phyloP scores from a whole-genome alignment of 2,888 invertebrate species.

The Andrena bicolor region DNA sequence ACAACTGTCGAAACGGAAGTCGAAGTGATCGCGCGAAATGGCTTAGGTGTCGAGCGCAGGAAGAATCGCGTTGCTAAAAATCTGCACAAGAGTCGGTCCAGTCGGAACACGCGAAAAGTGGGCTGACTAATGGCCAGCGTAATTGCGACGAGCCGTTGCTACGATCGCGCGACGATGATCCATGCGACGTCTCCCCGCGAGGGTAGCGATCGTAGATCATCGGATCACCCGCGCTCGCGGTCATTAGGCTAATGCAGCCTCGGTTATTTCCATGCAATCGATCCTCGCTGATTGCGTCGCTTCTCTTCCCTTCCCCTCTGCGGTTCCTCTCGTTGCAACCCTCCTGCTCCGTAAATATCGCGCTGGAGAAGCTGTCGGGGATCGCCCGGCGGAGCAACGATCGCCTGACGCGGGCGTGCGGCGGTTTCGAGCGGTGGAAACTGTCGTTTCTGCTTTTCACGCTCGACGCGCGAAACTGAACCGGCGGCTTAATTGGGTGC shows the following conservation, averaged over 20 bases:
- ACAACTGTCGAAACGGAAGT: too few relatives aligned
- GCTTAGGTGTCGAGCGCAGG: too few relatives aligned
- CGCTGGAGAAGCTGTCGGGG: neutral
- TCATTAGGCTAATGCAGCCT: conserved; percentile 77
- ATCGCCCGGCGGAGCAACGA: neutral
- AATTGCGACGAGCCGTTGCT: conserved; percentile 43
- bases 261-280: conserved; percentile 66
- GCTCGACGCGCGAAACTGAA: neutral
- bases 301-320: neutral
- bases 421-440: neutral
- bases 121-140: conserved; percentile 32
- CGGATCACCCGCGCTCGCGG: conserved; percentile 74
- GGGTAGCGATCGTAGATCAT: conserved; percentile 75
- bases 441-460: conserved; percentile 1
- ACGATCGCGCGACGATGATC: conserved; percentile 59
- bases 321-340: neutral
- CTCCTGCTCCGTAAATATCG: conserved; percentile 22
- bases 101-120: conserved; percentile 16
- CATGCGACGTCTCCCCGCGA: conserved; percentile 47
- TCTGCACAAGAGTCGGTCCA: neutral
- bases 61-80: neutral
- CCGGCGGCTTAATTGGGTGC: neutral
- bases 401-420: neutral
- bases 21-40: too few relatives aligned
- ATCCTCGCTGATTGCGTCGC: conserved; percentile 60